phyloP scores from a whole-genome alignment of 2,888 invertebrate genomes.

The Pseudococcus viburni region DNA sequence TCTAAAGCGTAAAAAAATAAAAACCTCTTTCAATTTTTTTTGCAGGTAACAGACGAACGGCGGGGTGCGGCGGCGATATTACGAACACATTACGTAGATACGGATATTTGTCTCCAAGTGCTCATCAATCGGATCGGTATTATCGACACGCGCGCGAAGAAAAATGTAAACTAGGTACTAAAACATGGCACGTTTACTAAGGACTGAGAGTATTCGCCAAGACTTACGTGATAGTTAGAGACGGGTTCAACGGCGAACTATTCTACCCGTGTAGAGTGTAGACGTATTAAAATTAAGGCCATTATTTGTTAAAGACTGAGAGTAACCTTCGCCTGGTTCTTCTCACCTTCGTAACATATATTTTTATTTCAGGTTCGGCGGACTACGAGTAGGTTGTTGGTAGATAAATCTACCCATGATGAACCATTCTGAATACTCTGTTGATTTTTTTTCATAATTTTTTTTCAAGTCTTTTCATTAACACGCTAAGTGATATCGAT shows the following conservation, averaged over 20 bases:
- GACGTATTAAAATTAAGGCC: slow-evolving; percentile 61
- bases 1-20: not conserved
- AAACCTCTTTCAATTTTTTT: not conserved
- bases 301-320: slow-evolving; percentile 43
- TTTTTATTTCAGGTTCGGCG: not conserved
- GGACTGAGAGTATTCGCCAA: not conserved
- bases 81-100: not conserved
- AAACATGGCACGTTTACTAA: not conserved
- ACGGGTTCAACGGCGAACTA: not conserved
- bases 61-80: too few relatives aligned
- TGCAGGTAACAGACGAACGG: not conserved
- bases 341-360: slow-evolving; percentile 56
- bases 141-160: not conserved
- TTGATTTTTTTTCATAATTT: not conserved
- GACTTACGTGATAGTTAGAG: not conserved
- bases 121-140: too few relatives aligned
- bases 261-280: not conserved
- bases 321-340: slow-evolving; percentile 62
- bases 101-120: too few relatives aligned
- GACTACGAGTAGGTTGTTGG: slow-evolving; percentile 2
- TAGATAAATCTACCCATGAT: not conserved
- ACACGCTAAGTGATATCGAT: not conserved
- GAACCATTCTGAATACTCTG: not conserved
- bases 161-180: not conserved
- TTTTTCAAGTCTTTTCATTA: not conserved